Base-by-base conservation (phyloP, 2,113 vertebrate species). In the Bambusicola thoracicus region DNA sequence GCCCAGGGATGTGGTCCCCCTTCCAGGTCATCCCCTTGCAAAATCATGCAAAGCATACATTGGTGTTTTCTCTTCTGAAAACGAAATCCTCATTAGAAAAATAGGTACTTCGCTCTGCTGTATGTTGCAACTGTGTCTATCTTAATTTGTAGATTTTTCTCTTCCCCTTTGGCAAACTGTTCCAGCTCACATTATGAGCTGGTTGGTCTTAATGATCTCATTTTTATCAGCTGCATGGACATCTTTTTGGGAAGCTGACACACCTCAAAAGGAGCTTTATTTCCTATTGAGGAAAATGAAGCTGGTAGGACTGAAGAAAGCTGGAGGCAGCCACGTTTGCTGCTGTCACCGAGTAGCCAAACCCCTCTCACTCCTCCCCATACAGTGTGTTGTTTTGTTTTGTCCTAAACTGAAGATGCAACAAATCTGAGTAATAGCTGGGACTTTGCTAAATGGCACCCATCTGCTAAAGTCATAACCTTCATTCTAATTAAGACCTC, bases 401-500 rank as follows among this genome's bases (percentile, higher is more conserved):
- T 73, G 16, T 25, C 93, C 68, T 53, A 66, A 58, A 58, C 7
- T 27, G 63, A 82, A 91, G 84, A 75, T 68, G 36, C 49, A 90
- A 51, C 51, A 74, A 85, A 68, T 32, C 61, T 72, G 22, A 18
- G 43, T 40, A 78, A 83, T 36, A 53, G 61, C 4, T 80, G 89
- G 61, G 67, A 48, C 56, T n/a, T 6, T 30, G 17, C 46, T 56
- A 43, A 87, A 36, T 0, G 2, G n/a, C 29, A 56, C 13, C 48
- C 59, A 38, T 41, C 74, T 73, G 34, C 85, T 90, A 4, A 70
- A 90, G 51, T 34, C 76, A 75, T 32, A 87, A 83, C 65, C 82
- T 87, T 68, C 34, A 32, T 81, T 90, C 91, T 94, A 94, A 94
- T 86, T 83, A 61, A 92, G 65, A 79, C 24, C 53, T 6, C 7